A percentile compares a stretch with the other conserved stretches of the same genome.
phyloP scores from a whole-genome alignment of 2,113 vertebrate genomes.

The Tupaia tana region DNA sequence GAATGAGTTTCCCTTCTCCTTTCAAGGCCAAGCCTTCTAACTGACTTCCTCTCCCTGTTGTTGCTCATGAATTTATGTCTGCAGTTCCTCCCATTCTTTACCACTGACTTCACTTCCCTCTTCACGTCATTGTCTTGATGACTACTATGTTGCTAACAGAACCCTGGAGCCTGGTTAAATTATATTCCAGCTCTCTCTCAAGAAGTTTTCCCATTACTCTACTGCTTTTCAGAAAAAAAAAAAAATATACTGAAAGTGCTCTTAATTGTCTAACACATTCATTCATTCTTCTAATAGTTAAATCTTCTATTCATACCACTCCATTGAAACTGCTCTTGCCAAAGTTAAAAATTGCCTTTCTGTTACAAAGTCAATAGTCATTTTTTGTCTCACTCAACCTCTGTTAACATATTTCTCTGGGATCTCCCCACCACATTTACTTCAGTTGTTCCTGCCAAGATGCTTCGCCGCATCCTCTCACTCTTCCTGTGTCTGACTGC shows the following conservation, averaged over 20 bases:
- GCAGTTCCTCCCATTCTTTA: background rate
- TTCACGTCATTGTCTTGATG: background rate
- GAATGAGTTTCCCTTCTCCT: background rate
- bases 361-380: too few species aligned
- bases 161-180: too few species aligned
- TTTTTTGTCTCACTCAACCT: background rate
- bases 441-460: too few species aligned
- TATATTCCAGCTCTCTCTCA: background rate
- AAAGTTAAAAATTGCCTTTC: background rate
- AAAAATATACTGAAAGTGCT: background rate
- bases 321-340: background rate
- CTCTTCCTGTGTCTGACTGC: background rate
- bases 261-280: background rate
- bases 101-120: background rate
- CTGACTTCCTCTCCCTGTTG: rapidly evolving
- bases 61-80: background rate
- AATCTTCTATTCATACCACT: background rate
- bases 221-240: background rate
- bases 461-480: too few species aligned
- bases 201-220: background rate
- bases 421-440: background rate
- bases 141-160: too few species aligned
- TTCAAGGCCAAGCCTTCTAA: background rate
- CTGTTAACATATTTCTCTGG: background rate
- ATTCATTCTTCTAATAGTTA: background rate